Evolutionary conservation across 2,113 vertebrate species (phyloP).

Genomic region (Myiagra hebetior): DNA sequence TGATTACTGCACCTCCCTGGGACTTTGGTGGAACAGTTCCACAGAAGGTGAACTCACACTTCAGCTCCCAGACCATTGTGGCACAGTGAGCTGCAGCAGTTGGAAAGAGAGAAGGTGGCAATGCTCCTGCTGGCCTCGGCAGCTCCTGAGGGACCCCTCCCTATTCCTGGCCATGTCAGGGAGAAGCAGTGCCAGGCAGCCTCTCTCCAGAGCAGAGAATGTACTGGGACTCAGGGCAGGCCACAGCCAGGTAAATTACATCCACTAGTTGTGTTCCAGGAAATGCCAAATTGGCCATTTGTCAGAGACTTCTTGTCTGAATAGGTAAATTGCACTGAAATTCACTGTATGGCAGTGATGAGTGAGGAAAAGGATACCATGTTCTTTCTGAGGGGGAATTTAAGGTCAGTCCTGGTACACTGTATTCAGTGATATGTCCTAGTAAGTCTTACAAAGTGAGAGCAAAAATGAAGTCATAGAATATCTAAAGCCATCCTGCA

Average conservation of each 20-base stretch:
- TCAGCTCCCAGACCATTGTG: not conserved
- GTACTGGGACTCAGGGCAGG: too few relatives aligned
- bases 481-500: not conserved
- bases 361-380: not conserved
- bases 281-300: not conserved
- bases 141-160: too few relatives aligned
- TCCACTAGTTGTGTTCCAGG: not conserved
- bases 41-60: not conserved
- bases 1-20: too few relatives aligned
- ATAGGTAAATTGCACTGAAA: not conserved
- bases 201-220: not conserved
- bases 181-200: not conserved
- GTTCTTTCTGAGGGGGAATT: not conserved
- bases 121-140: rapidly evolving
- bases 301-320: not conserved
- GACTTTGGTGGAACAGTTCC: not conserved
- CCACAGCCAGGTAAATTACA: not conserved
- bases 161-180: rapidly evolving
- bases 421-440: not conserved
- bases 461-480: not conserved
- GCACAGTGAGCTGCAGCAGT: rapidly evolving
- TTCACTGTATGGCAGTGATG: not conserved
- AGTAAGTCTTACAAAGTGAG: not conserved
- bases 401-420: not conserved
- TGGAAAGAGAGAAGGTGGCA: not conserved